Conservation (phyloP, 2,888 invertebrate species). For the Xanthia icteritia region DNA sequence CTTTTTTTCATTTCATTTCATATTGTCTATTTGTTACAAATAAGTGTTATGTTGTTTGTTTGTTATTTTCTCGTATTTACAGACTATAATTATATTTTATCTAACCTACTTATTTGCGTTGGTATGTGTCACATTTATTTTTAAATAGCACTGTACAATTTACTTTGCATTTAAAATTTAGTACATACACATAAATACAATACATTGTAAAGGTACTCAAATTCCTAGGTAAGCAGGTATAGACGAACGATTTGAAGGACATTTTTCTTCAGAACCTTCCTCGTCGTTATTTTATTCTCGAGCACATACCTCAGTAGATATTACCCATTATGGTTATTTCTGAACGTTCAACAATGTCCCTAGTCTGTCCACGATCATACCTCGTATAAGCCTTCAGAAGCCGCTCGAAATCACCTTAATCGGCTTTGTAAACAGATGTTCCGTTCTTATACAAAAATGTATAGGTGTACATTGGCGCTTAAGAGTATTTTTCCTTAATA, state of each 20-base stretch:
- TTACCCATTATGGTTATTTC: slow-evolving; percentile 57
- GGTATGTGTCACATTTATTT: too few species aligned
- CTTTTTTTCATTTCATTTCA: too few species aligned
- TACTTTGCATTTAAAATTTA: too few species aligned
- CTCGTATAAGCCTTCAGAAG: slow-evolving; percentile 71
- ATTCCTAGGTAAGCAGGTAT: not conserved
- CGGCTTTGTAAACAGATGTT: slow-evolving; percentile 70
- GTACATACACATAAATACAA: too few species aligned
- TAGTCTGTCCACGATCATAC: slow-evolving; percentile 61
- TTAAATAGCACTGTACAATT: too few species aligned
- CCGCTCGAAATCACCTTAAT: slow-evolving; percentile 74
- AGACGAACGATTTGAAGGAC: slow-evolving; percentile 16
- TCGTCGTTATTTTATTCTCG: slow-evolving; percentile 33
- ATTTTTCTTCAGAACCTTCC: slow-evolving; percentile 14
- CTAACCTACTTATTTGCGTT: too few species aligned
- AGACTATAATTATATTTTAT: too few species aligned
- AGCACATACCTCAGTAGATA: slow-evolving; percentile 29
- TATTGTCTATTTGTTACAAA: too few species aligned
- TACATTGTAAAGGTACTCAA: not conserved
- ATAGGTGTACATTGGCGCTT: not conserved
- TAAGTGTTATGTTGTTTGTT: too few species aligned
- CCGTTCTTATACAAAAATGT: slow-evolving; percentile 24
- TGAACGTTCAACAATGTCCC: slow-evolving; percentile 63
- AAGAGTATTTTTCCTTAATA: not conserved
- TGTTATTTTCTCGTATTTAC: too few species aligned